Evolutionary conservation across 1,140 invertebrate species (phyloP).

Genomic region (Cyrtorhinus lividipennis): DNA sequence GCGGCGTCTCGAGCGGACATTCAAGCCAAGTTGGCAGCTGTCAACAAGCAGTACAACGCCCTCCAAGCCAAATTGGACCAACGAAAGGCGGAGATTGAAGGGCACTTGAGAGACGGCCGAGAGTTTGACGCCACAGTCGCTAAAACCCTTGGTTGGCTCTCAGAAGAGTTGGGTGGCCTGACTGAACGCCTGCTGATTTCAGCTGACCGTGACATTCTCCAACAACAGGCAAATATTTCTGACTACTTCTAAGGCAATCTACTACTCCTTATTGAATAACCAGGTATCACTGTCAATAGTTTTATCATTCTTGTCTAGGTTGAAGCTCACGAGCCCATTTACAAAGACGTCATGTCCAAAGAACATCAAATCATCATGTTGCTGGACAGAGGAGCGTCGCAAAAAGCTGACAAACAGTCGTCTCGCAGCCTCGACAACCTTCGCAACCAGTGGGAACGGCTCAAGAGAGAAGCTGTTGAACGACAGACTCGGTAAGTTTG

Average conservation of each 20-base stretch:
- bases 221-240: slow-evolving; percentile 72
- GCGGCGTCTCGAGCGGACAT: slow-evolving; percentile 79
- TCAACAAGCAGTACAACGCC: slow-evolving; percentile 68
- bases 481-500: slow-evolving; percentile 47
- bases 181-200: slow-evolving; percentile 67
- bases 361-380: slow-evolving; percentile 91
- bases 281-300: too few relatives aligned
- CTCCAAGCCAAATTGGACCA: slow-evolving; percentile 79
- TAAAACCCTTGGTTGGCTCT: slow-evolving; percentile 75
- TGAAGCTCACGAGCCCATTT: slow-evolving; percentile 44
- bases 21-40: slow-evolving; percentile 65
- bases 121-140: slow-evolving; percentile 76
- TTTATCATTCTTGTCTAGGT: too few relatives aligned
- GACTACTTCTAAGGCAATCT: too few relatives aligned
- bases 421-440: slow-evolving; percentile 69
- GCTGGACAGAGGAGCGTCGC: slow-evolving; percentile 61
- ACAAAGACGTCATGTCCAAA: slow-evolving; percentile 71
- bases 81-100: slow-evolving; percentile 78
- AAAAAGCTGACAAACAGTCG: slow-evolving; percentile 50
- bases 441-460: slow-evolving; percentile 75
- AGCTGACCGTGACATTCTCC: slow-evolving; percentile 67
- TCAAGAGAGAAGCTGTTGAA: slow-evolving; percentile 71
- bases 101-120: slow-evolving; percentile 60
- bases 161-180: slow-evolving; percentile 56
- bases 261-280: background rate